Base-by-base conservation (phyloP, 2,888 invertebrate species). In the Scaptodrosophila latifasciaeformis region DNA sequence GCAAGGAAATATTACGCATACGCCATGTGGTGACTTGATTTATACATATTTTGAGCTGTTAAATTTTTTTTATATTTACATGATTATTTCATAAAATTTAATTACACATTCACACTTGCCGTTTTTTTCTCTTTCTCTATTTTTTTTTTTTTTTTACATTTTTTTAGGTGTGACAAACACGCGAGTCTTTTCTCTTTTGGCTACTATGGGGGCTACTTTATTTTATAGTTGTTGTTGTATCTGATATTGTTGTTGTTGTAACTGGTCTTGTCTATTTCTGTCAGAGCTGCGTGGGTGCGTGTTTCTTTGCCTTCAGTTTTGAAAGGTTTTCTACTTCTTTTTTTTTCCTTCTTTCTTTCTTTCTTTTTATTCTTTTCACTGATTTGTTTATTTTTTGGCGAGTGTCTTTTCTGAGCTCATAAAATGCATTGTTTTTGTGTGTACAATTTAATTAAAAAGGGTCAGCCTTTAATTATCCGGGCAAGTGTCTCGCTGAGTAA, bases 31-130 rank as follows among this genome's bases (percentile, higher is more conserved):
- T 27, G 49, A 51, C 54, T 64, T 55, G 64, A 27, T 9, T 27
- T 6, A 12, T 31, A 15, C 30, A 53, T 56, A 44, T 40, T 29
- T 29, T 10, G 6, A 29, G 18, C 31, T 39, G 34, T 40, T 40
- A 34, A 45, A 35, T 44, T 29, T 29, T 47, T 18, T 39, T 27
- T 56, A 49, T 70, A 55, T 60, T 53, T 48, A 53, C 49, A 53
- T 42, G 61, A 67, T 63, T 67, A 63, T 60, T 72, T 74, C 78
- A 75, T 75, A 78, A 78, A 75, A 65, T 78, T 75, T 78, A 78
- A 72, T 72, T 72, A 72, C 62, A 67, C 57, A 76, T 74, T 72
- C 72, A 78, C 75, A 72, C 77, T 69, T 76, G 69, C 47, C 42
- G 49, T 58, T 50, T 58, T 61, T n/a, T n/a, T n/a, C n/a, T n/a